Percentiles rank a stretch among this genome's conserved stretches.
These are phyloP conservation scores for Zhengitettix transpicula DNA, from an alignment of 2,888 invertebrate genomes.

Conservation along the genomic window DNA sequence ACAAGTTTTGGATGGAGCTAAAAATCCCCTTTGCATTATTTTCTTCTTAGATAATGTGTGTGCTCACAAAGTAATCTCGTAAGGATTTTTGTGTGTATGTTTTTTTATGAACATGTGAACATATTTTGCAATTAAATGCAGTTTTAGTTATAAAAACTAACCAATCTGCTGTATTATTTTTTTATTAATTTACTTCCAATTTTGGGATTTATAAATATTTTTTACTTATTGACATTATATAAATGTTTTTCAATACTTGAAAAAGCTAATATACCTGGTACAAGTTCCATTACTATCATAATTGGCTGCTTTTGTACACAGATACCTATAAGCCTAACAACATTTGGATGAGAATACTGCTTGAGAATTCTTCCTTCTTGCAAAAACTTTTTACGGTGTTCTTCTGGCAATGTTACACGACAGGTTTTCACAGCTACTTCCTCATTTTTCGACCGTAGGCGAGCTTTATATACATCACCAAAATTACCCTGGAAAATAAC, in stretches of 20 bases:
- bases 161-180: no score
- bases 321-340: constrained; percentile 89
- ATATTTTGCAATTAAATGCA: no score
- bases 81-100: no score
- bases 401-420: constrained; percentile 82
- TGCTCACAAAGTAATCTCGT: no score
- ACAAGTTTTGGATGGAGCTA: no score
- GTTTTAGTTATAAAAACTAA: no score
- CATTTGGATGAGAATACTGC: constrained; percentile 93
- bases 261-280: constrained; percentile 42
- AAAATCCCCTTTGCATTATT: no score
- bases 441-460: constrained; percentile 61
- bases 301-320: constrained; percentile 96
- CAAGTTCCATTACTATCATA: constrained; percentile 98
- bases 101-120: no score
- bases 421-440: constrained; percentile 95
- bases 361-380: constrained; percentile 91
- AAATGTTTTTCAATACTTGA: neutral
- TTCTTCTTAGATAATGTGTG: no score
- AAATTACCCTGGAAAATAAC: constrained; percentile 66
- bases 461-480: constrained; percentile 90
- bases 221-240: no score
- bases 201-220: no score
- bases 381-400: constrained; percentile 81
- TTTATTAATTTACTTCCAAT: no score